Evolutionary conservation across 2,888 invertebrate genomes (phyloP).

Genomic region (Hecatera dysodea): DNA sequence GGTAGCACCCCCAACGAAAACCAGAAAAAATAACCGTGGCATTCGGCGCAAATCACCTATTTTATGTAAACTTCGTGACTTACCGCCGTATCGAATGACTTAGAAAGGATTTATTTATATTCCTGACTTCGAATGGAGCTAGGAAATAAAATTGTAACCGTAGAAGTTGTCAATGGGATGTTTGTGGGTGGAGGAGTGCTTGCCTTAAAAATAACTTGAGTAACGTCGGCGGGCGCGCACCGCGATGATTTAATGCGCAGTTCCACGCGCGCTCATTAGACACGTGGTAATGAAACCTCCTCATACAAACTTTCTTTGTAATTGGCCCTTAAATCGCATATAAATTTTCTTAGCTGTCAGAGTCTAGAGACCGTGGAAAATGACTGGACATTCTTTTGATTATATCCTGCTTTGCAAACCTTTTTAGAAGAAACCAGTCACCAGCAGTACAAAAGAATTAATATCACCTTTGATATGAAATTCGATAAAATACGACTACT

Average conservation of each 20-base stretch:
- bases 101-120: conserved; percentile 89
- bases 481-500: conserved; percentile 37
- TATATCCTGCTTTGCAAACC: conserved; percentile 31
- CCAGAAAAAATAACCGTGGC: conserved; percentile 83
- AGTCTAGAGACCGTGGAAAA: conserved; percentile 36
- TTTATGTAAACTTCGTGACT: conserved; percentile 91
- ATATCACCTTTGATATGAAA: conserved; percentile 25
- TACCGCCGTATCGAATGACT: conserved; percentile 89
- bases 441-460: conserved; percentile 6
- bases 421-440: background rate
- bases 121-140: conserved; percentile 71
- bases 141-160: conserved; percentile 74
- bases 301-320: conserved; percentile 66
- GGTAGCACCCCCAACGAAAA: conserved; percentile 81
- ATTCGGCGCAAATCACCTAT: conserved; percentile 89
- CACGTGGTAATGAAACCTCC: conserved; percentile 70
- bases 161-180: conserved; percentile 80
- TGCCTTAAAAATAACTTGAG: conserved; percentile 80
- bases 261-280: conserved; percentile 77
- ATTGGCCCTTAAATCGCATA: conserved; percentile 60
- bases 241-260: conserved; percentile 79
- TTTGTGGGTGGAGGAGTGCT: conserved; percentile 75
- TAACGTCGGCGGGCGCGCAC: conserved; percentile 70
- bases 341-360: conserved; percentile 48
- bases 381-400: conserved; percentile 7